A percentile compares a stretch with the other conserved stretches of the same genome.
phyloP scores from a whole-genome alignment of 2,113 vertebrate genomes.

The Daphoenositta chrysoptera region DNA sequence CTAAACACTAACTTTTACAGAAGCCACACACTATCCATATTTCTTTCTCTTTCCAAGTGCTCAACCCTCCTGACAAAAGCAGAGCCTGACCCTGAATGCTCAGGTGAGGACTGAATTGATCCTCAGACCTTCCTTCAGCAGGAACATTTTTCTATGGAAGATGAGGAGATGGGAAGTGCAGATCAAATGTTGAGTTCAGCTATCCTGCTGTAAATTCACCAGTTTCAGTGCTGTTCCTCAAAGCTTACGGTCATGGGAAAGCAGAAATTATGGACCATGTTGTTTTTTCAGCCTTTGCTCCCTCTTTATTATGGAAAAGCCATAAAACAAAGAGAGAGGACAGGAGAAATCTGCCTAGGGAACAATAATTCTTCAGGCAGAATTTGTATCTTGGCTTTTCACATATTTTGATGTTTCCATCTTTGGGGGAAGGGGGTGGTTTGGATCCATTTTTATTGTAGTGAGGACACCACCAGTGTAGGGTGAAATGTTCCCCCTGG shows the following conservation, averaged over 20 bases:
- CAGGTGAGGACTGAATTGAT: not conserved
- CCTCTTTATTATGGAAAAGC: slow-evolving; percentile 5
- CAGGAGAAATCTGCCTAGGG: not conserved
- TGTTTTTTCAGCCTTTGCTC: slow-evolving; percentile 32
- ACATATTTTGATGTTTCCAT: not conserved
- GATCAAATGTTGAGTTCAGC: not conserved
- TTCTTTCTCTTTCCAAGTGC: not conserved
- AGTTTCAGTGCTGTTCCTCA: not conserved
- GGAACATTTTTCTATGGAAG: not conserved
- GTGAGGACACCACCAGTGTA: not conserved
- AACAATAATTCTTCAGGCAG: not conserved
- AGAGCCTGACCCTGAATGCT: not conserved
- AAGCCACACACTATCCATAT: not conserved
- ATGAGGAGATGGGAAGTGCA: not conserved
- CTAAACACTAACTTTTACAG: not conserved
- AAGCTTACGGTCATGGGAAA: not conserved
- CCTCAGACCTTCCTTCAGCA: not conserved
- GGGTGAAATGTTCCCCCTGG: not conserved
- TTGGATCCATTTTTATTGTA: not conserved
- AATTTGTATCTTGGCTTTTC: not conserved
- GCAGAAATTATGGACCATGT: not conserved
- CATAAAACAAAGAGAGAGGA: not conserved
- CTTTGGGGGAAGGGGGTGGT: not conserved
- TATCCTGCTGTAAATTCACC: not conserved
- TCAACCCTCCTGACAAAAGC: not conserved